Base-by-base conservation (phyloP, 2,113 vertebrate genomes). In the Hyperopisus bebe region DNA sequence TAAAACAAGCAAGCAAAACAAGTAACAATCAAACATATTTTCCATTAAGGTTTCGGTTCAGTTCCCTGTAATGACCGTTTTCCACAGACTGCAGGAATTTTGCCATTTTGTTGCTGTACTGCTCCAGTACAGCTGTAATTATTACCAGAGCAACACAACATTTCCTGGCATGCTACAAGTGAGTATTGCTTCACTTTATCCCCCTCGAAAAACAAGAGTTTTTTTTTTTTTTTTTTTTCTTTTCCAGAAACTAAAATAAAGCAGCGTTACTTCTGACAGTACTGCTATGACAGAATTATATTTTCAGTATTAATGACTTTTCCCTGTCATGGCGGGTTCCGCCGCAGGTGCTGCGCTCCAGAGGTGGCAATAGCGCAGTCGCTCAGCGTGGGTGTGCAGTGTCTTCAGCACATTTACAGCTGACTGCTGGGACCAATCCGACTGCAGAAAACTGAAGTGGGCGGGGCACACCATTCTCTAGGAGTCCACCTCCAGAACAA, bases 61-160 rank as follows among this genome's bases (percentile, higher is more conserved):
- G 27, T 86, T 50, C n/a, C 58, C 3, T 19, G 46, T 48, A 86
- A 70, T 58, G 35, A 55, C 35, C n/a, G n/a, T 24, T 83, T 66
- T 44, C 27, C 46, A 42, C 77, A 82, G 15, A 44, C 77, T 44
- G 77, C 77, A 13, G 35, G 10, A 66, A 86, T 74, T 87, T 19
- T 13, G 58, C 46, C 10, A 50, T 86, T 86, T 17, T n/a, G 55
- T 42, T 87, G 62, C 47, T 90, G 17, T 1, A n/a, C 44, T 27
- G 51, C 53, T 24, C 86, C 66, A 39, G 42, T 17, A n/a, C 55
- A 1, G 31, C n/a, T 70, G 21, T 90, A 90, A 86, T 86, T 90
- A 86, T 21, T 70, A 53, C 84, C 89, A 89, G 89, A 48, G 84
- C n/a, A 47, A 15, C 17, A 86, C 47, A 42, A 39, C 77, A 89